Conservation (phyloP, 1,140 invertebrate genomes). For the Zaprionus capensis region DNA sequence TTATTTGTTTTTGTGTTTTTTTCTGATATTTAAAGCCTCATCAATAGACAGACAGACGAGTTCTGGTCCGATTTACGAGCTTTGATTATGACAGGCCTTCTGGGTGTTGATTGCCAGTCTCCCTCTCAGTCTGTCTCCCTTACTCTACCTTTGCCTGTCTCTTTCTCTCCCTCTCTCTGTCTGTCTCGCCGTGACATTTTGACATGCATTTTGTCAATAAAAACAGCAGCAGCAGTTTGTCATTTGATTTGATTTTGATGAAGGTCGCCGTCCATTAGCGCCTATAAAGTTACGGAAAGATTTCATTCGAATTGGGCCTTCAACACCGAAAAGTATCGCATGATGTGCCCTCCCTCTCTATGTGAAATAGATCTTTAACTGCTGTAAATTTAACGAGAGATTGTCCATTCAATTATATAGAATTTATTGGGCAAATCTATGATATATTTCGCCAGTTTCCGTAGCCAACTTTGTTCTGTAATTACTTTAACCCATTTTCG, state of each 20-base stretch:
- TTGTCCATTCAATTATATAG: neutral
- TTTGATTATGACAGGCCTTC: slow-evolving; percentile 57
- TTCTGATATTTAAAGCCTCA: slow-evolving; percentile 13
- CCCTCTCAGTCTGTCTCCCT: neutral
- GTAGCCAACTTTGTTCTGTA: neutral
- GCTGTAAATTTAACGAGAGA: neutral
- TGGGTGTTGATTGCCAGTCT: slow-evolving; percentile 53
- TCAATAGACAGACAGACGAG: slow-evolving; percentile 33
- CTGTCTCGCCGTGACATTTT: slow-evolving; percentile 50
- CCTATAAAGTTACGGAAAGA: slow-evolving; percentile 49
- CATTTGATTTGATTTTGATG: slow-evolving; percentile 68
- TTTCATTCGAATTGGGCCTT: slow-evolving; percentile 41
- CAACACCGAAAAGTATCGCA: neutral
- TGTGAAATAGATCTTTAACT: neutral
- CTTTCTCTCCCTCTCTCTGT: neutral
- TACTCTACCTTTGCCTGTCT: neutral
- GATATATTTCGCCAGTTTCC: neutral
- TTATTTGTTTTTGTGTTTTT: slow-evolving; percentile 33
- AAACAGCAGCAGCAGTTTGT: slow-evolving; percentile 54
- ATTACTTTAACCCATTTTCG: slow-evolving; percentile 6
- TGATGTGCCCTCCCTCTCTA: neutral
- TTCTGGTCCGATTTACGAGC: slow-evolving; percentile 29
- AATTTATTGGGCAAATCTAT: neutral
- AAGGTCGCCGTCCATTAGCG: slow-evolving; percentile 67
- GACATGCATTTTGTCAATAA: slow-evolving; percentile 74